Evolutionary conservation across 2,888 invertebrate genomes (phyloP), one percentile per base, ranked within the genome.

Genomic region (Gymnocheta viridis): DNA sequence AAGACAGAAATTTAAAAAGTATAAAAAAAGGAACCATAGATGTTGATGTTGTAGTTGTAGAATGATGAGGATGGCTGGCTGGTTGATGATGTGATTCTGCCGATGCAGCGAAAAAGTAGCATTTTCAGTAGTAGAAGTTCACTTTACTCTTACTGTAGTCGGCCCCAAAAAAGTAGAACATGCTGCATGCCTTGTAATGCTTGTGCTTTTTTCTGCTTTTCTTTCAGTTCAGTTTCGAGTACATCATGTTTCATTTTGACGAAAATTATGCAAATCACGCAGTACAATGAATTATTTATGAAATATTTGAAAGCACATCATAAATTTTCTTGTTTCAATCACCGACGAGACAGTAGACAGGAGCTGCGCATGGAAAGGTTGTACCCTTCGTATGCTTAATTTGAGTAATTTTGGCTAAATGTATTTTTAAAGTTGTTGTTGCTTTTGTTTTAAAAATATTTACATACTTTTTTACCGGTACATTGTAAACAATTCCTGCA

Each of bases 251-350:
- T 64, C 73, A 77, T 85, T 83, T 85, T 86, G 86, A 86, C 82
- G 86, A 85, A 87, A 86, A 86, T 86, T 87, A 87, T 87, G 87
- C 86, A 86, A 87, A 87, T 87, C 83, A 79, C 69, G 69, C 73
- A 60, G 56, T 27, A 54, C 49, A 67, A 86, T 86, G 85, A 86
- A 86, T 85, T 87, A 86, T 87, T 86, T 87, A 87, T 87, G 82
- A 85, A 85, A 80, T 80, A 67, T 85, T 74, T 82, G 78, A 84
- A 76, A 82, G 87, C 86, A 86, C 87, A 85, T 86, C 85, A 81
- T 87, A 86, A 87, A 87, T 86, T 79, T 82, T 38, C 74, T 54
- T 76, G 62, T 76, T 72, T 64, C 79, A 77, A 77, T 77, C 77
- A 69, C 69, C 77, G 54, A 56, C 51, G 32, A 66, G 19, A 35